A percentile compares a stretch with the other conserved stretches of the same genome.
phyloP scores from a whole-genome alignment of 1,140 invertebrate species.

The Neelides sp. region DNA sequence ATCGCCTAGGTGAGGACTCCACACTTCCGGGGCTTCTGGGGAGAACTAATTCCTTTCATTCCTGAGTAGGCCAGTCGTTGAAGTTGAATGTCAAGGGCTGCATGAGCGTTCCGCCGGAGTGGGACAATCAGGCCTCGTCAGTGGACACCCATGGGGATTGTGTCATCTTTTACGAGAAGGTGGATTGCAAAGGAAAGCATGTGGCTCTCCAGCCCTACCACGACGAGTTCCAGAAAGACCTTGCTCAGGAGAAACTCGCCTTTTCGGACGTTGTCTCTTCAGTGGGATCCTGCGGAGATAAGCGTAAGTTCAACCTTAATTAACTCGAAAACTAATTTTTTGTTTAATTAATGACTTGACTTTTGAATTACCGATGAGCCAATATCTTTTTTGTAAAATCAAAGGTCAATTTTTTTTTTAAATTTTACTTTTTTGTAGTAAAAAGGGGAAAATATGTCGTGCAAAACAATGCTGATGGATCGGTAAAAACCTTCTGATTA shows the following conservation, averaged over 20 bases:
- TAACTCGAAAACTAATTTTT: no score
- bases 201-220: constrained; percentile 26
- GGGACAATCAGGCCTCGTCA: constrained; percentile 10
- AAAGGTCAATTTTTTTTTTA: not conserved
- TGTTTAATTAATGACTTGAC: no score
- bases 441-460: constrained; percentile 14
- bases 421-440: not conserved
- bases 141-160: constrained; percentile 26
- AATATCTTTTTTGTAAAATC: not conserved
- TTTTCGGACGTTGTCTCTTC: constrained; percentile 24
- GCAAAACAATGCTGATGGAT: constrained; percentile 19
- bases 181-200: constrained; percentile 21
- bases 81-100: constrained; percentile 16
- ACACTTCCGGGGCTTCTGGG: no score
- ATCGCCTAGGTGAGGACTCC: no score
- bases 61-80: constrained; percentile 18
- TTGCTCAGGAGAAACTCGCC: constrained; percentile 10
- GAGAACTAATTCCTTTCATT: no score
- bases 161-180: constrained; percentile 20
- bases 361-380: no score
- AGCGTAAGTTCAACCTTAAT: constrained; percentile 3
- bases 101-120: constrained; percentile 7
- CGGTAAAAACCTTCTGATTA: no score
- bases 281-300: constrained; percentile 22
- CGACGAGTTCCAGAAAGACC: constrained; percentile 22